Base-by-base conservation (phyloP, 2,888 invertebrate genomes). In the Phytoseiulus persimilis region DNA sequence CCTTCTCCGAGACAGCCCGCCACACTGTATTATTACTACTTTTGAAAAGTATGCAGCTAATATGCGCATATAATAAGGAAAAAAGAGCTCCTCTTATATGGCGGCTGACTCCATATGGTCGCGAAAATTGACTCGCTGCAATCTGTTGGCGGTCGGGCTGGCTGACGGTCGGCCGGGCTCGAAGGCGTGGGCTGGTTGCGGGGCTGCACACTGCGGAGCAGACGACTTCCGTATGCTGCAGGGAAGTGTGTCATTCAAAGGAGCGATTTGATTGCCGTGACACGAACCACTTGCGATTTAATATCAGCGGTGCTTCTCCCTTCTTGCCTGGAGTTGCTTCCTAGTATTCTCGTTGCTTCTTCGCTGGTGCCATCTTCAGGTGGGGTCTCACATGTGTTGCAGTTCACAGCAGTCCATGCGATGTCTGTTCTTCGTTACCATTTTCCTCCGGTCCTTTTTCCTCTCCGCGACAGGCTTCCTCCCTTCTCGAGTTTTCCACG, bases 231-330 rank as follows among this genome's bases (percentile, higher is more conserved):
- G 65, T 65, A 65, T 65, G 65, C 65, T 65, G 65, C 5, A 65
- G 65, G 65, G 65, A 65, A 65, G 65, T 65, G 65, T 65, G 65
- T 65, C 65, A 65, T 65, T 65, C 65, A 65, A 65, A 65, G 65
- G 65, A 65, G 65, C 9, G 18, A 65, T 65, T 65, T 65, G 65
- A 65, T 65, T 65, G 65, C 65, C 65, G 65, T 65, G 65, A 65
- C 65, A 65, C 65, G 18, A 65, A 65, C 65, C 65, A 65, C 65
- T 65, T 65, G 65, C 65, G 65, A 65, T 65, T 65, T 65, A 65
- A 65, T 65, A 65, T 65, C 65, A 28, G 65, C 65, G 18, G 65
- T 2, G 65, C 28, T 28, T 23, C 65, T 18, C 18, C 18, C 65
- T 65, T 65, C 28, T 2, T 65, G 23, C 23, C 23, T 2, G 65